phyloP scores from a whole-genome alignment of 2,797 vertebrate genomes.

The Oophaga sylvatica region DNA sequence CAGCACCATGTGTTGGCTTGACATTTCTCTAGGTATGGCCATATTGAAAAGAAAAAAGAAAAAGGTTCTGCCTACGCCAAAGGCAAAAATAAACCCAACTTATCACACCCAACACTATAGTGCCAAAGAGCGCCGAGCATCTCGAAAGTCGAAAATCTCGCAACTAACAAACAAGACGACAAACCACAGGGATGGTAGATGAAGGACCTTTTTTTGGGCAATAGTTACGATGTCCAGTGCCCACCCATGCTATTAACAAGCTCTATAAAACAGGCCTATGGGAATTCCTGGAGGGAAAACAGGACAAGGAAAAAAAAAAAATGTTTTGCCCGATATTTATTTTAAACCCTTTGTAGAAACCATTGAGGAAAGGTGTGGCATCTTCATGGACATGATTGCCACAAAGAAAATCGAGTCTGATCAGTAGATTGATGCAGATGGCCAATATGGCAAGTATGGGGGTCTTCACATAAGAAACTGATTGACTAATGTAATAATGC shows the following conservation, averaged over 20 bases:
- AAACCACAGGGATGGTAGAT: neutral
- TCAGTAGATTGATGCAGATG: neutral
- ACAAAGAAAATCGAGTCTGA: neutral
- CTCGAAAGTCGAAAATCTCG: neutral
- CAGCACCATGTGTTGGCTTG: neutral
- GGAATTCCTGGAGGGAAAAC: neutral
- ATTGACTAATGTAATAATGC: neutral
- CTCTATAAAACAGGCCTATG: no score
- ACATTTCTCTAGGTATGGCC: no score
- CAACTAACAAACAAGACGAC: neutral
- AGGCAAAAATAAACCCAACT: neutral
- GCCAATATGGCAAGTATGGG: neutral
- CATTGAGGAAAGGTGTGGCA: conserved; percentile 22
- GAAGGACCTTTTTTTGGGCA: neutral
- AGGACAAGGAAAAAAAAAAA: no score
- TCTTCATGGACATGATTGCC: neutral
- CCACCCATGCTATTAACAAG: neutral
- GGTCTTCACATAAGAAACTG: neutral
- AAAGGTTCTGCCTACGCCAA: neutral
- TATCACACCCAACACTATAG: neutral
- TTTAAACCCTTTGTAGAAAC: neutral
- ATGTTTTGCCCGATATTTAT: no score
- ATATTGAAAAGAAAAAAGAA: neutral
- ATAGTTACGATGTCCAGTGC: neutral
- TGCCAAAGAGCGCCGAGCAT: neutral